Base-by-base conservation (phyloP, 2,888 invertebrate genomes). In the Sthenelais limicola region DNA sequence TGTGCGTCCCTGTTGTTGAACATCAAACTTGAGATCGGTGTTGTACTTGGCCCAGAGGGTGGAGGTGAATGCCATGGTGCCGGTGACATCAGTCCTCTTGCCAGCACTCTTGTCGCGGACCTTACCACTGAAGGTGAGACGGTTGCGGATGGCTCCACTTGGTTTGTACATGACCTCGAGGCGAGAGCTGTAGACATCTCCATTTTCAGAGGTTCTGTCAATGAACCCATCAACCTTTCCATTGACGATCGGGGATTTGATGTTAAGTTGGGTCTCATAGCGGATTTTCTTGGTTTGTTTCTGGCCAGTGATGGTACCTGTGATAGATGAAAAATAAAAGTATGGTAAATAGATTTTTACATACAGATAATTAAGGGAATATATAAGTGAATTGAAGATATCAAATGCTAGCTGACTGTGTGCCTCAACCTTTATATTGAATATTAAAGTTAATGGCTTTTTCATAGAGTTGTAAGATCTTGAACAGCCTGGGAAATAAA, bases 41-140 rank as follows among this genome's bases (percentile, higher is more conserved):
- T 62, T 69, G 33, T 62, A 77, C 76, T 47, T 47, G 54, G 70
- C 71, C 30, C 72, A 49, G 54, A 24, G 48, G 73, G 72, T 75
- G 30, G 66, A 70, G 30, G 30, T 68, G 47, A 62, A 51, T 21
- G 73, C 62, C 9, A 28, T 56, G 30, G 62, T 69, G 73, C 73
- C 62, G 18, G 24, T 38, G n/a, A 38, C 12, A 15, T 62, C 62
- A 35, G 35, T 62, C 62, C 26, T 62, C 62, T 38, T 62, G 35
- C 24, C n/a, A 21, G 9, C 43, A 43, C 43, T 74, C 21, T 32
- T 52, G 72, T 77, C 73, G 1, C 51, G 48, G 62, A 74, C 24
- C 43, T 73, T 74, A 48, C 71, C 33, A 32, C 68, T 68, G 47
- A 77, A 47, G 47, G 68, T 52, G n/a, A 77, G 26, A 18, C 56